A percentile compares a stretch with the other conserved stretches of the same genome.
phyloP scores from a whole-genome alignment of 2,113 vertebrate species.

The Jaculus jaculus region DNA sequence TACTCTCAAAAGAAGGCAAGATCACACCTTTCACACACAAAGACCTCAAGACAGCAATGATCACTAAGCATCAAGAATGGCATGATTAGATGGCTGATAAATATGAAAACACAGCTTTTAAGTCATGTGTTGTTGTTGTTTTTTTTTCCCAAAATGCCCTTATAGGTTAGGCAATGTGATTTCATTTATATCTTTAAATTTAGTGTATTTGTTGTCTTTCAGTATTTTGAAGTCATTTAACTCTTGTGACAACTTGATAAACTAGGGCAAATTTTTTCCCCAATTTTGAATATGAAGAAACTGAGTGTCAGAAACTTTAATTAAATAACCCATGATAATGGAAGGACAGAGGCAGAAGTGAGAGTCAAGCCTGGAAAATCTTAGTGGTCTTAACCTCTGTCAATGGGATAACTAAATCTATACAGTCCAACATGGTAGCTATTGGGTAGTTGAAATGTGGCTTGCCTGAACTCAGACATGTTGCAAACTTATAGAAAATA shows the following conservation, averaged over 20 bases:
- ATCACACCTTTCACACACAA: neutral
- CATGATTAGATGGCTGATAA: neutral
- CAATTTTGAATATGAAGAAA: slow-evolving; percentile 22
- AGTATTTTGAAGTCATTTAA: slow-evolving; percentile 28
- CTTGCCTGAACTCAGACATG: neutral
- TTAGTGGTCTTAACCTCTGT: neutral
- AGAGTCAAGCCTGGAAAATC: neutral
- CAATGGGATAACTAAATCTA: neutral
- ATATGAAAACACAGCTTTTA: neutral
- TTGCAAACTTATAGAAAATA: neutral
- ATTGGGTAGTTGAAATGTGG: neutral
- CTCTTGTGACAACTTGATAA: neutral
- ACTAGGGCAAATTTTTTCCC: neutral
- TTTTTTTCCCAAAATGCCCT: neutral
- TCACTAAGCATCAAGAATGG: slow-evolving; percentile 16
- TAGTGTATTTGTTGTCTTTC: neutral
- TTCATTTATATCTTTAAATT: neutral
- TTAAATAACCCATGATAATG: neutral
- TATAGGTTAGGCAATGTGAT: neutral
- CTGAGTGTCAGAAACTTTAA: slow-evolving; percentile 20
- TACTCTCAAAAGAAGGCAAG: slow-evolving; percentile 10
- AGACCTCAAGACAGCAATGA: neutral
- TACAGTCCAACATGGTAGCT: neutral
- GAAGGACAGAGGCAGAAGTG: neutral
- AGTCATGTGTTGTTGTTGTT: neutral